Base-by-base conservation (phyloP, 1,140 invertebrate species). In the Cecropterus lyciades region DNA sequence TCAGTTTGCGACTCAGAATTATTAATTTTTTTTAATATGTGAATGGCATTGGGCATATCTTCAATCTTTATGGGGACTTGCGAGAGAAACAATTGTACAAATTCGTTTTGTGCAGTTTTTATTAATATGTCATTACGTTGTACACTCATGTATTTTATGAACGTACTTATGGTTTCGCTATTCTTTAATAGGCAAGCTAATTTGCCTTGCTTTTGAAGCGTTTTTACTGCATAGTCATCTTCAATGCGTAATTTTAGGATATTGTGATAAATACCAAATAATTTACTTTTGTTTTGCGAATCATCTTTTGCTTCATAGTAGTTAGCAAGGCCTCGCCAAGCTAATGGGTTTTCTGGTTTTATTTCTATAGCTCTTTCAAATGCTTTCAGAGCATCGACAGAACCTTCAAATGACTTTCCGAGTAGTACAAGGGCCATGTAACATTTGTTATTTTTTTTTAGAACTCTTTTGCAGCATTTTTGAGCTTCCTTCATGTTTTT, bases 401-500 rank as follows among this genome's bases (percentile, higher is more conserved):
- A 90, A 85, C 96, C 96, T 88, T 96, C 94, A 66, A 97, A 93
- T 3, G 96, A 94, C 64, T 96, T 96, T 33, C 96, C 97, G 48
- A 97, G 88, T 81, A 98, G 94, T 16, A 98, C 93, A 66, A 97
- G 91, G 0, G 95, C 96, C 89, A 95, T 94, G 78, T 97, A 97
- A 92, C 97, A 97, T 62, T 94, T 93, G 71, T 95, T 95, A 73
- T 98, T 96, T 64, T 92, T 89, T 73, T 95, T 94, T 8, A 98
- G 87, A 45, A 97, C 91, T 64, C 91, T 93, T 94, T 95, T 92
- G 64, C 96, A 97, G 78, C 94, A 94, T 89, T 95, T 95, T 77
- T 96, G 92, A 9, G 96, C 95, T 33, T 94, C 93, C 63, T 93
- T 93, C 81, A 93, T 96, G 65, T 96, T 94, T 75, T 96, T 95